Evolutionary conservation across 1,140 invertebrate genomes (phyloP).

Genomic region (Ectropis grisescens): DNA sequence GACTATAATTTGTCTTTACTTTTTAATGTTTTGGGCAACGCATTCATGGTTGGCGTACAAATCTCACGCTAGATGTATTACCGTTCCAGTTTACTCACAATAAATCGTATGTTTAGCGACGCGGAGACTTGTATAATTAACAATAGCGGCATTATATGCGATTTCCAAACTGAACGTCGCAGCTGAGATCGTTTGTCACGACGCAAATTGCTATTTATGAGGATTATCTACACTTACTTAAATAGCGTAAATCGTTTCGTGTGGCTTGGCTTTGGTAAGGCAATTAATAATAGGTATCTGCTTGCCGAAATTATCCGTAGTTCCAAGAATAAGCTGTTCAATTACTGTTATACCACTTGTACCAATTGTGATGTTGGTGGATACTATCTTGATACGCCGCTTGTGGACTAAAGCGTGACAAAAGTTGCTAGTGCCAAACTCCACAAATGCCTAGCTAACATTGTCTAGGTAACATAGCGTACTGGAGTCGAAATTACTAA

Average conservation of each 20-base stretch:
- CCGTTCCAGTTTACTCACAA: conserved; percentile 53
- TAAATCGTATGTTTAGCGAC: conserved; percentile 64
- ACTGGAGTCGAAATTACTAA: too few relatives aligned
- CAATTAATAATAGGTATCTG: too few relatives aligned
- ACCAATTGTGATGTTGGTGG: too few relatives aligned
- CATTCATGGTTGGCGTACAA: conserved; percentile 30
- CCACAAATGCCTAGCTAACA: too few relatives aligned
- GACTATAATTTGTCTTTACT: conserved; percentile 33
- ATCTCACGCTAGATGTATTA: conserved; percentile 48
- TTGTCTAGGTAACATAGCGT: too few relatives aligned
- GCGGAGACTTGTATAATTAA: conserved; percentile 61
- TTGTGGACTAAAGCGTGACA: too few relatives aligned
- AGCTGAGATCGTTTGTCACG: conserved; percentile 53
- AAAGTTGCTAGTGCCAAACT: too few relatives aligned
- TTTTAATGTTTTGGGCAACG: conserved; percentile 38
- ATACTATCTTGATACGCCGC: too few relatives aligned
- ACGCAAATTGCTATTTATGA: conserved; percentile 61
- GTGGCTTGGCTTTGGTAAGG: neutral
- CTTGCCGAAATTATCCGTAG: too few relatives aligned
- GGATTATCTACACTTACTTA: conserved; percentile 48
- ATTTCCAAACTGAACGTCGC: conserved; percentile 55
- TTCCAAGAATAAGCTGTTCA: too few relatives aligned
- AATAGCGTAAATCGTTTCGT: conserved; percentile 22
- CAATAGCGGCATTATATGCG: conserved; percentile 55
- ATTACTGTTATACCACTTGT: too few relatives aligned